Evolutionary conservation across 37 sponge, comb jelly and placozoan species (phyloP), one percentile per base, ranked within the genome.

Genomic region (Geodia barretti): DNA sequence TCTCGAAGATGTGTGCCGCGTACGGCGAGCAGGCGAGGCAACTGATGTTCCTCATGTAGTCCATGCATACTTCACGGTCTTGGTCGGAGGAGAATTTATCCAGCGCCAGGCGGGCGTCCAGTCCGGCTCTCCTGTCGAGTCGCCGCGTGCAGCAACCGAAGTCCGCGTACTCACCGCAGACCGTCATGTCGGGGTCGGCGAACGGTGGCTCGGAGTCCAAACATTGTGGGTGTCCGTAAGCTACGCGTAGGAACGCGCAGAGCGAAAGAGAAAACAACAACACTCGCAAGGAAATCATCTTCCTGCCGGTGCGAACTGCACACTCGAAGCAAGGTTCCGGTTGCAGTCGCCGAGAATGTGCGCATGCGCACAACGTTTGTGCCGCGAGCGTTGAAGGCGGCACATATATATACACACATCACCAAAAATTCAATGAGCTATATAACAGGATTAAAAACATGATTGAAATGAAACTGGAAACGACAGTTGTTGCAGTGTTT

Each of bases 1-100:
- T 74, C 25, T 92, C 89, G 59, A 72, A 89, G 58, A 92, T 76
- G 68, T 92, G 93, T 24, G 89, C 81, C 0, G 93, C 86, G 42
- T 80, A 92, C 3, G 93, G 93, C 3, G 89, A 87, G 64, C 93
- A 92, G 0, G 35, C n/a, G 21, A 75, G 64, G 65, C 93, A 92
- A 59, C 78, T 54, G 25, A 87, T 82, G 21, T 89, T 77, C 35
- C 60, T 63, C 19, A 87, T 38, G 72, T 83, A 85, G 4, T 41
- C 36, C 40, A 35, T 60, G 31, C 93, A 92, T n/a, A 70, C 32
- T 19, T 62, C 72, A 0, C 26, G 24, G 30, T 29, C 3, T 43
- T 36, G 24, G 0, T 26, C 0, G 5, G 20, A 24, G 2, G 20
- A 33, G 3, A 24, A 23, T 41, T 1, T 64, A 2, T 20, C 24